Evolutionary conservation across 2,113 vertebrate species (phyloP).

Genomic region (Uria lomvia): DNA sequence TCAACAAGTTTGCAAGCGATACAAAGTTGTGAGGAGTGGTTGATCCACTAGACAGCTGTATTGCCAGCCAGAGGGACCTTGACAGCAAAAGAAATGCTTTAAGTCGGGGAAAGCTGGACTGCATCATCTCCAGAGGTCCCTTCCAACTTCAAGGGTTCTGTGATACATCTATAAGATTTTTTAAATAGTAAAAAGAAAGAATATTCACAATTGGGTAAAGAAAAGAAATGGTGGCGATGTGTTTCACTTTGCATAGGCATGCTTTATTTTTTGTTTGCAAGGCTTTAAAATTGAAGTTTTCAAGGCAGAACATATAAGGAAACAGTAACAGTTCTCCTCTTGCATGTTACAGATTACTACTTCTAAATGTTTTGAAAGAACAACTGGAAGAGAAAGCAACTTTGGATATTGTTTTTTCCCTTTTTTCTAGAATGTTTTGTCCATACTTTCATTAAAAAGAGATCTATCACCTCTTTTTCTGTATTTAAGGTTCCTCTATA

Average conservation of each 20-base stretch:
- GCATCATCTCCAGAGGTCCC: background rate
- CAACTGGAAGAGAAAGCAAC: background rate
- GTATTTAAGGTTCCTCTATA: background rate
- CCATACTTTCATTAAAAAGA: background rate
- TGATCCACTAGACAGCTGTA: background rate
- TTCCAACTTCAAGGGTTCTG: background rate
- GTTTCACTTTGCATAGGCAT: background rate
- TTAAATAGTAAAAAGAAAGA: background rate
- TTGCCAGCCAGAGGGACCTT: background rate
- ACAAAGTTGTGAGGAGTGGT: background rate
- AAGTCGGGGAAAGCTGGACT: background rate
- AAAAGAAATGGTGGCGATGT: background rate
- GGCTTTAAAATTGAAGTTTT: background rate
- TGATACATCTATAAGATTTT: background rate
- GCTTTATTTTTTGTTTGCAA: background rate
- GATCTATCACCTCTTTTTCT: background rate
- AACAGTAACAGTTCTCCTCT: background rate
- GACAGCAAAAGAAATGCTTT: background rate
- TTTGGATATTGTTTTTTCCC: background rate
- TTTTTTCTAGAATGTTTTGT: background rate
- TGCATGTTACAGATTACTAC: background rate
- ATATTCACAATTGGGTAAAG: background rate
- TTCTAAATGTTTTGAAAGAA: background rate
- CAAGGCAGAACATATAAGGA: background rate
- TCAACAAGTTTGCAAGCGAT: background rate